Conservation (phyloP, 2,113 vertebrate genomes). For the Amazona vittata region DNA sequence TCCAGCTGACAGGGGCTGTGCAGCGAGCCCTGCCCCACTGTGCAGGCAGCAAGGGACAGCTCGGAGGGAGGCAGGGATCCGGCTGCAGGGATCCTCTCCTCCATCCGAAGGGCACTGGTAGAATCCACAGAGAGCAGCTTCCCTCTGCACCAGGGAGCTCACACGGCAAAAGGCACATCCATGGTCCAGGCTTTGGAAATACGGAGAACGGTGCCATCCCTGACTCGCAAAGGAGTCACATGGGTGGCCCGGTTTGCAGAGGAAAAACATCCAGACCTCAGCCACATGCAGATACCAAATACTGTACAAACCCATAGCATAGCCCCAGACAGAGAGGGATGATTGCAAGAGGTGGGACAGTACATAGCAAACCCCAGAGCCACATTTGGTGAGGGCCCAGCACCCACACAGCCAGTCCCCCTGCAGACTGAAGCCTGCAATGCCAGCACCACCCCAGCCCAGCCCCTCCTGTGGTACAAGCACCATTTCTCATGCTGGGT, state of each 20-base stretch:
- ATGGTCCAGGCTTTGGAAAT: background rate
- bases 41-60: background rate
- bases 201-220: background rate
- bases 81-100: background rate
- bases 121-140: background rate
- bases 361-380: background rate
- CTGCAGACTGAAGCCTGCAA: background rate
- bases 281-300: background rate
- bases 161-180: rapidly evolving
- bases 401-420: too few species aligned
- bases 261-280: background rate
- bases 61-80: background rate
- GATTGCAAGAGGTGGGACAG: rapidly evolving
- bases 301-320: background rate
- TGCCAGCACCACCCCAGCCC: background rate
- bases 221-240: background rate
- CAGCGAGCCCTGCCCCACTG: background rate
- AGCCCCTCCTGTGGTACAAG: background rate
- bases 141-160: background rate
- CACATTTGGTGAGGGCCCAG: rapidly evolving
- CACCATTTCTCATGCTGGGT: background rate
- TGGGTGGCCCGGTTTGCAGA: rapidly evolving
- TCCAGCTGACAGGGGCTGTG: background rate
- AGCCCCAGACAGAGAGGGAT: background rate
- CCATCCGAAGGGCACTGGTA: rapidly evolving